Percentiles rank a stretch among this genome's conserved stretches.
These are phyloP conservation scores for Phainopepla nitens DNA, from an alignment of 2,113 vertebrate genomes.

Conservation along the genomic window DNA sequence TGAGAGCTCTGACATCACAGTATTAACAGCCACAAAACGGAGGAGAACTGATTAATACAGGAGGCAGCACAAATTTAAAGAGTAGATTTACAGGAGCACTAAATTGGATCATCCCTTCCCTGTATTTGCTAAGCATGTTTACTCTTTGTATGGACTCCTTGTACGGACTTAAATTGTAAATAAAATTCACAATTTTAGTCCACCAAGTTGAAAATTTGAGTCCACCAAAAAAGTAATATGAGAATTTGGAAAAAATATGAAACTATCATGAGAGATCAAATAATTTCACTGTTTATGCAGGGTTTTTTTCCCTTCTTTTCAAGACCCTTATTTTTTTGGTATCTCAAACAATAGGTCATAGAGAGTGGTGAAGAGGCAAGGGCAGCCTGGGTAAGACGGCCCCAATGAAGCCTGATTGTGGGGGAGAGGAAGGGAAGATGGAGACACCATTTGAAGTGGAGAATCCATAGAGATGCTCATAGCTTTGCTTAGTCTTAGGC, in stretches of 20 bases:
- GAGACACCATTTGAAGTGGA: not conserved
- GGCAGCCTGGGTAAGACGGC: not conserved
- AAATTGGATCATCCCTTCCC: not conserved
- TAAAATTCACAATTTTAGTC: not conserved
- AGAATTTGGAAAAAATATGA: not conserved
- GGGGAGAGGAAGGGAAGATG: not conserved
- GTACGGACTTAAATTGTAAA: not conserved
- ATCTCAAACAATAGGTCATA: not conserved
- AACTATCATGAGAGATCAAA: not conserved
- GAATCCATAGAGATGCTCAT: not conserved
- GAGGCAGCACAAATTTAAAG: not conserved
- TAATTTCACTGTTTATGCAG: not conserved
- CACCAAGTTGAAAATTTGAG: not conserved
- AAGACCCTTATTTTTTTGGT: not conserved
- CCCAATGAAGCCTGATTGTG: not conserved
- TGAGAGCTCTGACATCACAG: not conserved
- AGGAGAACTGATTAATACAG: not conserved
- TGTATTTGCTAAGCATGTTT: not conserved
- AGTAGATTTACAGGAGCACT: not conserved
- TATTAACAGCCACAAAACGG: not conserved
- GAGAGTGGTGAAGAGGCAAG: not conserved
- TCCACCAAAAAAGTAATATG: not conserved
- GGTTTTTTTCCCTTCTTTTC: not conserved
- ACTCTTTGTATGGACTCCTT: not conserved
- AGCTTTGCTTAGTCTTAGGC: not conserved